A percentile compares a stretch with the other conserved stretches of the same genome.
Conservation (phyloP, 2,797 vertebrate species). For the Phrynocephalus forsythii region DNA sequence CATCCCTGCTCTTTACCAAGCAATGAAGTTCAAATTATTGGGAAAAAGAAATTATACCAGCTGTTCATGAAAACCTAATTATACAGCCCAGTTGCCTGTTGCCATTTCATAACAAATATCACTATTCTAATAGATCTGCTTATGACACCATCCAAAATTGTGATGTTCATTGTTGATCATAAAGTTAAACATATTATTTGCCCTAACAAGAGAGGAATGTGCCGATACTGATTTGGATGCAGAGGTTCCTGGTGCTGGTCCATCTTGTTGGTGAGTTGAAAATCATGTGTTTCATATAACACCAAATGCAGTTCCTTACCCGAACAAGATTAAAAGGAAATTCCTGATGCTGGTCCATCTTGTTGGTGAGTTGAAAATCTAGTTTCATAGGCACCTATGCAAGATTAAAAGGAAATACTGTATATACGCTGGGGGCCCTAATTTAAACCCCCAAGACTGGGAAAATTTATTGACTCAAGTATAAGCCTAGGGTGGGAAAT, state of each 20-base stretch:
- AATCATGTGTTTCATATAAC: too few species aligned
- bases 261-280: too few species aligned
- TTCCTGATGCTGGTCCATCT: conserved; percentile 83
- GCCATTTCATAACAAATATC: not conserved
- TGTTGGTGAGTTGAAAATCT: conserved; percentile 77
- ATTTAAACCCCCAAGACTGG: too few species aligned
- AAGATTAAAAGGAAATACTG: conserved; percentile 53
- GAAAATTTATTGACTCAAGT: too few species aligned
- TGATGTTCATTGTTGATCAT: not conserved
- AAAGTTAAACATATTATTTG: not conserved
- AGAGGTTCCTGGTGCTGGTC: too few species aligned
- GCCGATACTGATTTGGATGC: too few species aligned
- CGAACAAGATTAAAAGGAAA: too few species aligned
- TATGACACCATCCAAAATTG: not conserved
- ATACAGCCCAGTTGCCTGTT: not conserved
- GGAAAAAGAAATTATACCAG: not conserved
- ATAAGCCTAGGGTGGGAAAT: too few species aligned
- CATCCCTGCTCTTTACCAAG: not conserved
- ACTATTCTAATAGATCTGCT: not conserved
- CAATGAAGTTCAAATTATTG: not conserved
- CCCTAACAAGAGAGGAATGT: too few species aligned
- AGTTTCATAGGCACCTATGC: conserved; percentile 80
- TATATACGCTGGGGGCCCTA: too few species aligned
- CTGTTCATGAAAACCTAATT: not conserved
- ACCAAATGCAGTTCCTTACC: conserved; percentile 75